Conservation (phyloP, 2,113 vertebrate genomes). For the Nycticryphes semicollaris region DNA sequence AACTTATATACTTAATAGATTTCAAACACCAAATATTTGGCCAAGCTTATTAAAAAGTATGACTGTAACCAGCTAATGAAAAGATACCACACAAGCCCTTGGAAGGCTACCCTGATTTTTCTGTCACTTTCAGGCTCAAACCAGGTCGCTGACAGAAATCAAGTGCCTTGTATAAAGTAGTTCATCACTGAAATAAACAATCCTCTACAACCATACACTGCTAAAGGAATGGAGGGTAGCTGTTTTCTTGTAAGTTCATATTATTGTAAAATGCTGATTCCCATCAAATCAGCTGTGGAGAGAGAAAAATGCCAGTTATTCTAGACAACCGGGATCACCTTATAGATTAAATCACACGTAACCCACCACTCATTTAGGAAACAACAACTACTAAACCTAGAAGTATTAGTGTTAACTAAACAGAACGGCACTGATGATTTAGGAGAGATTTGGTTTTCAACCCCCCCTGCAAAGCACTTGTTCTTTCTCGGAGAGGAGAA, state of each 20-base stretch:
- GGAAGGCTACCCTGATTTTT: neutral
- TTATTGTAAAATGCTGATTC: neutral
- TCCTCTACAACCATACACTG: neutral
- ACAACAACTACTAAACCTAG: neutral
- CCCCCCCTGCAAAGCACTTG: neutral
- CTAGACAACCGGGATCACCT: neutral
- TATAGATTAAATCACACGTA: neutral
- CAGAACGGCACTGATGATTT: neutral
- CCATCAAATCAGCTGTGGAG: neutral
- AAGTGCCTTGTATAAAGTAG: neutral
- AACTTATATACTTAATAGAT: neutral
- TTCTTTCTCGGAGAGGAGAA: neutral
- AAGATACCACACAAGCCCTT: neutral
- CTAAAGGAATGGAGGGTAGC: neutral
- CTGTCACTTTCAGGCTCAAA: neutral
- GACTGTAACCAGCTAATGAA: neutral
- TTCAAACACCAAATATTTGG: neutral
- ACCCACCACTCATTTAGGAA: neutral
- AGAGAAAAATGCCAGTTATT: neutral
- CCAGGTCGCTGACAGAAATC: neutral
- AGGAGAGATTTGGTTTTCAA: neutral
- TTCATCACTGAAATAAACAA: neutral
- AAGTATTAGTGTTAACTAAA: neutral
- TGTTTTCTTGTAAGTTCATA: neutral
- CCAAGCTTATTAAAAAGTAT: neutral